A percentile compares a stretch with the other conserved stretches of the same genome.
phyloP scores from a whole-genome alignment of 2,113 vertebrate species.

The Nycticebus coucang region DNA sequence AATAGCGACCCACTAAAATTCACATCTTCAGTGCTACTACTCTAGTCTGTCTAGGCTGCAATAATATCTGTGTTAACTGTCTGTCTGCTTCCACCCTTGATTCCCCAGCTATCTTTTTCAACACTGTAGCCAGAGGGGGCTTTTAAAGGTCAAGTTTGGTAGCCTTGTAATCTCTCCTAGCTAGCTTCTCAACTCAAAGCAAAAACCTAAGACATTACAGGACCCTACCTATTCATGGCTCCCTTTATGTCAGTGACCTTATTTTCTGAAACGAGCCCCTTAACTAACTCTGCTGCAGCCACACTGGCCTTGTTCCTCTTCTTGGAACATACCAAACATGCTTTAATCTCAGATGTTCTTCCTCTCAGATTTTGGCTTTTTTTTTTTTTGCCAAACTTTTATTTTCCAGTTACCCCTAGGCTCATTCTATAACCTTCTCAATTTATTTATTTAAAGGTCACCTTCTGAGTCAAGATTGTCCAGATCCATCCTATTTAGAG shows the following conservation, averaged over 20 bases:
- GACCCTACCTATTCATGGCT: not conserved
- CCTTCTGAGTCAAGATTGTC: not conserved
- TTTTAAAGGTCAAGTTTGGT: conserved; percentile 9
- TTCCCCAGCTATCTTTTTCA: not conserved
- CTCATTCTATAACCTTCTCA: not conserved
- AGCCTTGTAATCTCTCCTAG: not conserved
- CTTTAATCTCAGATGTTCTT: not conserved
- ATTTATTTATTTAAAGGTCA: conserved; percentile 1
- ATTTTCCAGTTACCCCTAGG: not conserved
- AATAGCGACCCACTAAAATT: not conserved
- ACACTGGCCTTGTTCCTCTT: not conserved
- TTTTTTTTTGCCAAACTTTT: not conserved
- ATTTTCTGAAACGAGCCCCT: conserved; percentile 40
- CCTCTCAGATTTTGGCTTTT: not conserved
- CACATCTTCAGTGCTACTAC: not conserved
- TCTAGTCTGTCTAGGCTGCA: not conserved
- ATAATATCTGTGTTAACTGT: not conserved
- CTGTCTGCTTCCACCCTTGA: not conserved
- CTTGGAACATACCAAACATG: not conserved
- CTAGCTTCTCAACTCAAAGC: not conserved
- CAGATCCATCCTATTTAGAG: not conserved
- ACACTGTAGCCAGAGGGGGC: not conserved
- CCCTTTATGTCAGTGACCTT: not conserved
- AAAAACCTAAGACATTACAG: not conserved
- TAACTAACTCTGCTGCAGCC: not conserved